These are phyloP conservation scores for Euthynnus affinis DNA, from an alignment of 2,797 vertebrate species.

Conservation along the genomic window DNA sequence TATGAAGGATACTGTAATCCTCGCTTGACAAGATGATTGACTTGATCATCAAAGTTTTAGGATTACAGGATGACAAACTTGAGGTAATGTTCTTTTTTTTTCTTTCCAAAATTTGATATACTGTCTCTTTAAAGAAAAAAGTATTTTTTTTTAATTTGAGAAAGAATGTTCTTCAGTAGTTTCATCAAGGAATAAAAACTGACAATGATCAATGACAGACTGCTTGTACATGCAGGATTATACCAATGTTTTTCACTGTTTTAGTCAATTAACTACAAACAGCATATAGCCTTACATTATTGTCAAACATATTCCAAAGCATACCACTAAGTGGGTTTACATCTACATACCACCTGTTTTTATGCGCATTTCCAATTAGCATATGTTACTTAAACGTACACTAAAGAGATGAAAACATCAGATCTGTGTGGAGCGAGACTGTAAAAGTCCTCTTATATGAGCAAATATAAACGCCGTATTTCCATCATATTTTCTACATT, in stretches of 20 bases:
- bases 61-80: slow-evolving; percentile 23
- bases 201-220: slow-evolving; percentile 10
- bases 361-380: no score
- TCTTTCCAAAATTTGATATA: neutral
- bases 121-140: neutral
- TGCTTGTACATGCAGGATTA: neutral
- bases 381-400: no score
- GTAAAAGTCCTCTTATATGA: no score
- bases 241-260: neutral
- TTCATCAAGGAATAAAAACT: slow-evolving; percentile 6
- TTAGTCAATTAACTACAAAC: neutral
- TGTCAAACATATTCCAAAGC: neutral
- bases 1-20: slow-evolving; percentile 47
- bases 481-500: no score
- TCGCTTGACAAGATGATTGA: slow-evolving; percentile 56
- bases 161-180: slow-evolving; percentile 14
- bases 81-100: slow-evolving; percentile 13
- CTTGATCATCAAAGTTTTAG: slow-evolving; percentile 46
- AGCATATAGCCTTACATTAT: neutral
- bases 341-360: no score
- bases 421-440: no score
- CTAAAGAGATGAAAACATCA: no score
- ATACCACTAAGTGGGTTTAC: neutral
- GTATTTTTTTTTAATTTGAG: slow-evolving; percentile 9
- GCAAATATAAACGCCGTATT: no score